Percentiles rank a stretch among this genome's conserved stretches.
These are phyloP conservation scores for Drymonia ruficornis DNA, from an alignment of 2,888 invertebrate species.

Conservation along the genomic window DNA sequence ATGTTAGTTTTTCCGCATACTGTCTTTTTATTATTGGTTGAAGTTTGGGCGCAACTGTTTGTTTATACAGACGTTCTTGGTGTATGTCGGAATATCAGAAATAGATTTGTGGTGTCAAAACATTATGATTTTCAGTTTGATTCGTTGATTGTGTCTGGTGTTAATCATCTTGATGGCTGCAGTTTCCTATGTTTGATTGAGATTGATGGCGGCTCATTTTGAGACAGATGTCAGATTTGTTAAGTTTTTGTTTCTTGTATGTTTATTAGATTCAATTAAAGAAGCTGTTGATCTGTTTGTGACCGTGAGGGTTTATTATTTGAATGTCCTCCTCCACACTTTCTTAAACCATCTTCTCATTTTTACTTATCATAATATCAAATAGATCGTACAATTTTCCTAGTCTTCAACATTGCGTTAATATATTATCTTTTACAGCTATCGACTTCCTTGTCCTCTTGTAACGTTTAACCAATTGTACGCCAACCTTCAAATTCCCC, in stretches of 20 bases:
- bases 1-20: conserved; percentile 85
- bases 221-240: conserved; percentile 7
- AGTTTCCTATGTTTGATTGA: conserved; percentile 26
- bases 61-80: conserved; percentile 76
- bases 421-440: not conserved
- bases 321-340: too few relatives aligned
- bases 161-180: conserved; percentile 21
- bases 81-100: conserved; percentile 66
- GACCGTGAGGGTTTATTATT: too few relatives aligned
- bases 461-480: conserved; percentile 1
- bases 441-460: not conserved
- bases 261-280: too few relatives aligned
- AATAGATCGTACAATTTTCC: too few relatives aligned
- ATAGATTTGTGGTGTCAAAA: conserved; percentile 82
- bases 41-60: conserved; percentile 80
- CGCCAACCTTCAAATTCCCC: conserved; percentile 8
- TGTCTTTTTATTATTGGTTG: conserved; percentile 83
- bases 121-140: conserved; percentile 67
- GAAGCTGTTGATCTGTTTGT: too few relatives aligned
- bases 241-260: conserved; percentile 6
- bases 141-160: conserved; percentile 50
- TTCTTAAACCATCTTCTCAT: too few relatives aligned
- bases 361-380: too few relatives aligned
- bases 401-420: too few relatives aligned
- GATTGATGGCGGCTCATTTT: conserved; percentile 21